Evolutionary conservation across 2,113 vertebrate species (phyloP).

Genomic region (Caracal caracal): DNA sequence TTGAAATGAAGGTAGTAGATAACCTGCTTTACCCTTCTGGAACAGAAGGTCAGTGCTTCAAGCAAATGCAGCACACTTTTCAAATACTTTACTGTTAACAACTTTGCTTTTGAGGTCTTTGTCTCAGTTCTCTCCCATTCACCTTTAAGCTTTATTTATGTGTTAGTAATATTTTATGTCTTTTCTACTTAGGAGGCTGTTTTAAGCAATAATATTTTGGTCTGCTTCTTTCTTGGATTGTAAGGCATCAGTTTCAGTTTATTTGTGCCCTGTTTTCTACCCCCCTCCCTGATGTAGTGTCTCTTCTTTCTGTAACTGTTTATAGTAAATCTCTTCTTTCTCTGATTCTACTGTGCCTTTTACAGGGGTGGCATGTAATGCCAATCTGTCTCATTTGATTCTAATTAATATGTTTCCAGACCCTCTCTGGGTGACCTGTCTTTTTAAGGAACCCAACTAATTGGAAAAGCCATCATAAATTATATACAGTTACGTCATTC

Average conservation of each 20-base stretch:
- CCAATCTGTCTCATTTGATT: conserved; percentile 62
- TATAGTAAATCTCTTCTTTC: conserved; percentile 20
- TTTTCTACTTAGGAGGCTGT: neutral
- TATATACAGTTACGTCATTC: conserved; percentile 59
- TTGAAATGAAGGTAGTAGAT: neutral
- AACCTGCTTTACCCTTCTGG: neutral
- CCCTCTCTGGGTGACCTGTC: conserved; percentile 63
- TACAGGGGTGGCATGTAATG: conserved; percentile 54
- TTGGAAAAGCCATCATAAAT: conserved; percentile 72
- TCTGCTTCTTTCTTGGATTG: conserved; percentile 30
- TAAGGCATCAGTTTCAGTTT: neutral
- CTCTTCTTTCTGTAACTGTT: conserved; percentile 20
- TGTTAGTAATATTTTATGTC: neutral
- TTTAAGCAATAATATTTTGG: neutral
- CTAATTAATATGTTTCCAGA: conserved; percentile 71
- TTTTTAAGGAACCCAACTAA: conserved; percentile 71
- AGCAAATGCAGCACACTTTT: neutral
- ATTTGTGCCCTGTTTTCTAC: neutral
- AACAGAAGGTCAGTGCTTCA: neutral
- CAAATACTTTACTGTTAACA: neutral
- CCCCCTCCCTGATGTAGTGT: neutral
- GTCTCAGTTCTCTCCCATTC: neutral
- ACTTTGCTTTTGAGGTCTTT: neutral
- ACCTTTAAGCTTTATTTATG: neutral
- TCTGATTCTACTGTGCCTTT: conserved; percentile 42